Base-by-base conservation (phyloP, 2,888 invertebrate species). In the Tholera decimalis region DNA sequence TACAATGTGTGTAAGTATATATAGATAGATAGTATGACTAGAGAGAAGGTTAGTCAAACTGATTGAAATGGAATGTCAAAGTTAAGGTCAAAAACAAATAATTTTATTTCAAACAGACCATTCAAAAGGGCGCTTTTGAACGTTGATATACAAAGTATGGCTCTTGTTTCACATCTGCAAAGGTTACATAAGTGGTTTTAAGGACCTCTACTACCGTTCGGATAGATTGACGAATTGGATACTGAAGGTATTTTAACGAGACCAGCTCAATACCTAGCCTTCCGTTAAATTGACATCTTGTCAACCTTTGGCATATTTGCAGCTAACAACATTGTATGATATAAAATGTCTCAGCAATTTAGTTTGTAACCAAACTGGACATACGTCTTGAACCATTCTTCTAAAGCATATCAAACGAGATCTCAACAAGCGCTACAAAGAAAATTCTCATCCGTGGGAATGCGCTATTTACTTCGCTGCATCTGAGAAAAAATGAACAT, bases 401-500 rank as follows among this genome's bases (percentile, higher is more conserved):
- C 15, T 39, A 11, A 68, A 39, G 20, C 5, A 15, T 47, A 54
- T 51, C 54, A 70, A 44, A 43, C 18, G 13, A 58, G 33, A 66
- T 53, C 50, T 49, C 18, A 33, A 50, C 39, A n/a, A 49, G 20
- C 43, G 37, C 44, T 11, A 72, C 68, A 74, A 79, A 75, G 63
- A 73, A 69, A 74, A 72, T 53, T 66, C 62, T 56, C 73, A 73
- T 57, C 72, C 69, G 66, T 79, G 77, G 44, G 74, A 77, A 70
- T 69, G 64, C 30, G 57, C 33, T 55, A 63, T 58, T 49, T 66
- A 72, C 74, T 75, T 71, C 56, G 39, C 64, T 49, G 58, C 49
- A 72, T 65, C 24, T 58, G 44, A 68, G 73, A 79, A 76, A 66
- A 76, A 84, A 80, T 82, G 79, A 83, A 82, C 74, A 77, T 58